Evolutionary conservation across 2,888 invertebrate species (phyloP), one percentile per base, ranked within the genome.

Genomic region (Plagodis dolabraria): DNA sequence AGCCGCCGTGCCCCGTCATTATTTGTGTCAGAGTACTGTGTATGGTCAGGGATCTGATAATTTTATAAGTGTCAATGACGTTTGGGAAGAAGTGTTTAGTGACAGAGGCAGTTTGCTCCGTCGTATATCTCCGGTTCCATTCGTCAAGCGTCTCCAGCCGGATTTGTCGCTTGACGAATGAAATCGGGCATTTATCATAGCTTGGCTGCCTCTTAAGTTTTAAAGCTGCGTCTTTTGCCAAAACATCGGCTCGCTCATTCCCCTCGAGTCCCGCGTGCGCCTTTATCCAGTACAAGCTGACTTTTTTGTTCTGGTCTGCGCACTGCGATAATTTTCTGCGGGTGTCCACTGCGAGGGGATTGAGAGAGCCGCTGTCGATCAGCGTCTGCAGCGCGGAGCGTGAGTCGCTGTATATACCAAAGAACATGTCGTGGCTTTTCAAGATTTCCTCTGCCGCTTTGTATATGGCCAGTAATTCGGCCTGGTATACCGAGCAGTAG

Each of bases 401-500:
- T 43, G 43, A 43, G n/a, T 43, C 43, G 11, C 43, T 43, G n/a
- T 43, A 43, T 6, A 43, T 43, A 10, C 43, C 43, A n/a, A 43
- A 43, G 10, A 6, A 10, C 6, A n/a, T 43, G 8, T 43, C 43
- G 8, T 6, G 43, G 6, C 43, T 43, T 43, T n/a, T 7, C n/a
- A 43, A 6, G 43, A 43, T n/a, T n/a, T 43, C 43, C 6, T 43
- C n/a, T 11, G 43, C n/a, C 8, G 43, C 43, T 43, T 43, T 43
- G 11, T 10, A 43, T 43, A 43, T 43, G 8, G 43, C 43, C 43
- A 43, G 11, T 6, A 43, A 11, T 43, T 43, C 43, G 6, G 43
- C 43, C 43, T 43, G 43, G 43, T 43, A 43, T 6, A 43, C 43
- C 10, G 43, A n/a, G 43, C 43, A 43, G n/a, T 43, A 43, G 10